Percentiles rank a stretch among this genome's conserved stretches.
phyloP scores from a whole-genome alignment of 2,797 vertebrate genomes.

The Tiaroga cobitis region DNA sequence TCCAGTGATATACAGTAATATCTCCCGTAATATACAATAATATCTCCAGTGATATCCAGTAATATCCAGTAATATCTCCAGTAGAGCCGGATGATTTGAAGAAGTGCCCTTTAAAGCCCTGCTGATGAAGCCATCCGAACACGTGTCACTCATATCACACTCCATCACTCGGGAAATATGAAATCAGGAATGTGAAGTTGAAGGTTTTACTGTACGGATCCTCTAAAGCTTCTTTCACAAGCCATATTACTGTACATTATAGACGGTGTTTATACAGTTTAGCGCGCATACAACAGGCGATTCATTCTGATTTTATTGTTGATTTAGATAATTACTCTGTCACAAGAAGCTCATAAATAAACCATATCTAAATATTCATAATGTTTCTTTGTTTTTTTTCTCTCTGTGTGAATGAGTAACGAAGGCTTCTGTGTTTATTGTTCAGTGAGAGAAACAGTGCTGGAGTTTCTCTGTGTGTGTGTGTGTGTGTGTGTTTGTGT shows the following conservation, averaged over 20 bases:
- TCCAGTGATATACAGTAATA: too few species aligned
- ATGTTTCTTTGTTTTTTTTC: neutral
- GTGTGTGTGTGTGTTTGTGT: too few species aligned
- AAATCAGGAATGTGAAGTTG: conserved; percentile 50
- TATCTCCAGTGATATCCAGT: neutral
- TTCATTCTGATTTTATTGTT: conserved; percentile 52
- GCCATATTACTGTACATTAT: conserved; percentile 55
- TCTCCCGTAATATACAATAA: neutral
- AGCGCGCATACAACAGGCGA: neutral
- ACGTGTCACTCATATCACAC: neutral
- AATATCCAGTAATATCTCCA: neutral
- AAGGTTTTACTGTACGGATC: conserved; percentile 39
- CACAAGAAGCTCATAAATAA: conserved; percentile 56
- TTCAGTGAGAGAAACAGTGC: neutral
- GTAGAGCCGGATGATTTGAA: conserved; percentile 10
- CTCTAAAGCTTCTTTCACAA: conserved; percentile 48
- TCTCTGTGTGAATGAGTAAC: neutral
- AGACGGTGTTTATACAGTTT: conserved; percentile 54
- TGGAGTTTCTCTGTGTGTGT: too few species aligned
- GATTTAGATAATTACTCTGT: conserved; percentile 53
- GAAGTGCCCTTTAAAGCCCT: conserved; percentile 61
- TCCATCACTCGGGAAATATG: conserved; percentile 42
- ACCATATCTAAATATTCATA: conserved; percentile 52
- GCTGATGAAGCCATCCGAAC: conserved; percentile 53
- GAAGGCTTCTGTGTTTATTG: neutral